Percentiles rank a stretch among this genome's conserved stretches.
Evolutionary conservation across 2,888 invertebrate genomes (phyloP).

Genomic region (Platycheirus albimanus): DNA sequence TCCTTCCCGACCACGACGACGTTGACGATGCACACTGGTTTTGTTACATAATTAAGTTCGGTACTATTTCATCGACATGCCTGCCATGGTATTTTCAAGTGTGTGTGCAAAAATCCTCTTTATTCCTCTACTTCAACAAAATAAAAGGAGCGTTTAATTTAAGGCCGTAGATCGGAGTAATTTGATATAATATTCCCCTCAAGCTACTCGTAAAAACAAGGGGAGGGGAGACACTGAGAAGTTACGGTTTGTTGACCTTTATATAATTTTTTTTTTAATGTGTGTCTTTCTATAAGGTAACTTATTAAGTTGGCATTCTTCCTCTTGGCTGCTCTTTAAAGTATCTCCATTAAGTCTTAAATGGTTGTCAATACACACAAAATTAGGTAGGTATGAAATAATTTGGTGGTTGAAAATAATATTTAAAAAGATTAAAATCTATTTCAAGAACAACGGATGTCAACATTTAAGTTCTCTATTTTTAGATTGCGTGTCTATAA

Average conservation of each 20-base stretch:
- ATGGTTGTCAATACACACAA: too few species aligned
- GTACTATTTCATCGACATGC: conserved; percentile 9
- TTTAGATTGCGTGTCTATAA: too few species aligned
- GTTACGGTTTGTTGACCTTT: conserved; percentile 26
- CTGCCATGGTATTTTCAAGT: background rate
- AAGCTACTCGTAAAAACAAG: conserved; percentile 14
- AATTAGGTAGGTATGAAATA: too few species aligned
- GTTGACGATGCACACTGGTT: conserved; percentile 24
- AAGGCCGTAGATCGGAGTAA: conserved; percentile 14
- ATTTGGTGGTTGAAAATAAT: too few species aligned
- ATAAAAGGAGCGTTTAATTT: conserved; percentile 11
- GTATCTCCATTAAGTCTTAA: too few species aligned
- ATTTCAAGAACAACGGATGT: too few species aligned
- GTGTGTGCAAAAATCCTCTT: conserved; percentile 13
- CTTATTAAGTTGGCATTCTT: too few species aligned
- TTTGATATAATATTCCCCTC: conserved; percentile 4
- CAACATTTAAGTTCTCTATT: too few species aligned
- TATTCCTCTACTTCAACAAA: background rate
- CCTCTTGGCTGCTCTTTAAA: too few species aligned
- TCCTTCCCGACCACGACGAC: too few species aligned
- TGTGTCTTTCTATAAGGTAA: too few species aligned
- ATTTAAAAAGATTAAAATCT: too few species aligned
- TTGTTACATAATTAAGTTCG: conserved; percentile 23
- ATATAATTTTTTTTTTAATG: background rate
- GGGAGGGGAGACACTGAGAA: background rate